phyloP scores from a whole-genome alignment of 2,113 vertebrate genomes.

The Deroptyus accipitrinus region DNA sequence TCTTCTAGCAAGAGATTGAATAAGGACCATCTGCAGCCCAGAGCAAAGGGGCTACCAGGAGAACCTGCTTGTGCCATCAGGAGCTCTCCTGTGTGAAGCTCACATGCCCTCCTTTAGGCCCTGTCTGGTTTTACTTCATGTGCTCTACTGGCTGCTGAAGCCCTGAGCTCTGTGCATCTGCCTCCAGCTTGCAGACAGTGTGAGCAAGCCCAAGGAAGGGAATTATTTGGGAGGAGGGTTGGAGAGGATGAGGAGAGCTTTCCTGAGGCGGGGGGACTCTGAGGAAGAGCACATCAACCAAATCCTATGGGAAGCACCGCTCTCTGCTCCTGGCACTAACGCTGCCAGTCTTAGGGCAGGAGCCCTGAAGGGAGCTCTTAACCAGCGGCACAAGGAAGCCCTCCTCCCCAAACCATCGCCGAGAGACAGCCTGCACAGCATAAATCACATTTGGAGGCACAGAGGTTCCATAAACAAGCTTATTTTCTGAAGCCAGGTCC shows the following conservation, averaged over 20 bases:
- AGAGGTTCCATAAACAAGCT: conserved; percentile 58
- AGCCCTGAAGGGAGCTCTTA: background rate
- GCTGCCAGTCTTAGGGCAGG: background rate
- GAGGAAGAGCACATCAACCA: background rate
- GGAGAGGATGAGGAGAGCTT: background rate
- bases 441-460: conserved; percentile 38
- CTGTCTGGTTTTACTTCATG: background rate
- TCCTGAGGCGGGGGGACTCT: background rate
- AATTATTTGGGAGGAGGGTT: background rate
- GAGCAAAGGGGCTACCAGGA: conserved; percentile 18
- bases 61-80: background rate
- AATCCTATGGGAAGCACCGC: background rate
- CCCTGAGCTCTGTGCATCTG: background rate
- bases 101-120: background rate
- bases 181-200: background rate
- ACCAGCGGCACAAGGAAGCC: accelerated
- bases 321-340: background rate
- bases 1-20: conserved; percentile 47
- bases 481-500: conserved; percentile 46
- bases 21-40: conserved; percentile 54
- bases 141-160: background rate
- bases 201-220: background rate
- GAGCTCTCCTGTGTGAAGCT: conserved; percentile 21
- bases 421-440: accelerated
- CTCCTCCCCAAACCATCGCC: background rate